Evolutionary conservation across 2,113 vertebrate genomes (phyloP).

Genomic region (Oplegnathus fasciatus): DNA sequence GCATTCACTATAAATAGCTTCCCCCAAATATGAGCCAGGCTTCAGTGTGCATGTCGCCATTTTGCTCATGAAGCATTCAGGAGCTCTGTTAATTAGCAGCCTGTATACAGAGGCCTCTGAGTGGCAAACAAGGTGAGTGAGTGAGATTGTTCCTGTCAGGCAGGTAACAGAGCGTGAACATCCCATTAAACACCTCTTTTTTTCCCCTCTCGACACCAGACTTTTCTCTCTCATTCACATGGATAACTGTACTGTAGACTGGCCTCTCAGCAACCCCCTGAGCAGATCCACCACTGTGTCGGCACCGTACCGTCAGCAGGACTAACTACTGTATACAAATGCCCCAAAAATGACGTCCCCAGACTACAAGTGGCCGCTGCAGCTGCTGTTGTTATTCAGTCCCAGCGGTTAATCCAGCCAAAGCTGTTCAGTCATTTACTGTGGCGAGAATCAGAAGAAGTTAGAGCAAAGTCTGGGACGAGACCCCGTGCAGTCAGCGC

Average conservation of each 20-base stretch:
- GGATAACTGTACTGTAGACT: conserved; percentile 42
- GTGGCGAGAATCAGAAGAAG: conserved; percentile 20
- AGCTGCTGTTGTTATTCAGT: conserved; percentile 10
- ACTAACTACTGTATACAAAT: conserved; percentile 13
- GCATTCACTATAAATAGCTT: conserved; percentile 6
- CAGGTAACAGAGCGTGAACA: conserved; percentile 75
- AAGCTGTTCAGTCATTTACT: conserved; percentile 19
- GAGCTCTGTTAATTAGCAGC: conserved; percentile 68
- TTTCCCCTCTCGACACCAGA: conserved; percentile 23
- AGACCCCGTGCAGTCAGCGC: conserved; percentile 28
- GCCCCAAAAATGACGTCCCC: conserved; percentile 19
- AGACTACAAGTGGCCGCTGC: conserved; percentile 4
- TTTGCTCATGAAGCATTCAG: conserved; percentile 45
- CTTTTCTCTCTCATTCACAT: conserved; percentile 52
- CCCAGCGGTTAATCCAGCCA: conserved; percentile 31
- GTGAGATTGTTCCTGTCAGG: conserved; percentile 73
- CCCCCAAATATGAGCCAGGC: conserved; percentile 23
- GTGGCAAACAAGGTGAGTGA: conserved; percentile 77
- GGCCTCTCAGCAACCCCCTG: conserved; percentile 15
- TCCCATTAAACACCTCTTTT: conserved; percentile 73
- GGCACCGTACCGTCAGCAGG: conserved; percentile 12
- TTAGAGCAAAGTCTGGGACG: conserved; percentile 19
- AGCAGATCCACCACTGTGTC: conserved; percentile 8
- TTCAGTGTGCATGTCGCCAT: conserved; percentile 19
- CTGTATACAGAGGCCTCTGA: conserved; percentile 61